A percentile compares a stretch with the other conserved stretches of the same genome.
phyloP scores from a whole-genome alignment of 2,113 vertebrate species.

The Mus pahari region DNA sequence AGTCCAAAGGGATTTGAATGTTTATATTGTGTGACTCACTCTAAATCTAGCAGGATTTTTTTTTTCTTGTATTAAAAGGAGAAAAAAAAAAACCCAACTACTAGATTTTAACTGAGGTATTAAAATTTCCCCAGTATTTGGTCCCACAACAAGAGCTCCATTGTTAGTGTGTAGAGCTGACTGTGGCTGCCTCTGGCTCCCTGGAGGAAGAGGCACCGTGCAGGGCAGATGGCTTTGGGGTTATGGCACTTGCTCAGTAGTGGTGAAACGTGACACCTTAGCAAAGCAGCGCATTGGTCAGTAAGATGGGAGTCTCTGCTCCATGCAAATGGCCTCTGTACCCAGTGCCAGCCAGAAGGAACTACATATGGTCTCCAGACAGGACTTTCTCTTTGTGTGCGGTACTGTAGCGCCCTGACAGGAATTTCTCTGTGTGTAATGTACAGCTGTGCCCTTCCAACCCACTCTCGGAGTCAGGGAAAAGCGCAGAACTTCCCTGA shows the following conservation, averaged over 20 bases:
- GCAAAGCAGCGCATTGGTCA: background rate
- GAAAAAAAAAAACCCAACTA: slow-evolving; percentile 50
- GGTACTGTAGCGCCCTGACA: background rate
- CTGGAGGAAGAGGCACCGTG: background rate
- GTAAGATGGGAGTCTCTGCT: background rate
- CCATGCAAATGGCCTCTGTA: background rate
- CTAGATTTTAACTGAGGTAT: slow-evolving; percentile 73
- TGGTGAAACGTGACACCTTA: background rate
- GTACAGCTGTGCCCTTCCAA: background rate
- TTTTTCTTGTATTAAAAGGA: slow-evolving; percentile 64
- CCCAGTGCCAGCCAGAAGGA: background rate
- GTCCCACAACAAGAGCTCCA: slow-evolving; percentile 53
- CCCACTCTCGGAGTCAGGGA: background rate
- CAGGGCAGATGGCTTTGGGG: background rate
- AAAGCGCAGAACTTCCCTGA: background rate
- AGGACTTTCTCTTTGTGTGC: background rate
- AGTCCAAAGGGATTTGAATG: slow-evolving; percentile 62
- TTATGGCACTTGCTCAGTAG: background rate
- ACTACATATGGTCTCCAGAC: background rate
- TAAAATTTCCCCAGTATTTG: slow-evolving; percentile 62
- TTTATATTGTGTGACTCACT: slow-evolving; percentile 77
- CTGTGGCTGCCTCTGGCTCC: background rate
- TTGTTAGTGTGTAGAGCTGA: slow-evolving; percentile 49
- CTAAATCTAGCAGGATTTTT: slow-evolving; percentile 66
- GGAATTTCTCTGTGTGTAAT: background rate